Base-by-base conservation (phyloP, 2,888 invertebrate species). In the Andricus curvator region DNA sequence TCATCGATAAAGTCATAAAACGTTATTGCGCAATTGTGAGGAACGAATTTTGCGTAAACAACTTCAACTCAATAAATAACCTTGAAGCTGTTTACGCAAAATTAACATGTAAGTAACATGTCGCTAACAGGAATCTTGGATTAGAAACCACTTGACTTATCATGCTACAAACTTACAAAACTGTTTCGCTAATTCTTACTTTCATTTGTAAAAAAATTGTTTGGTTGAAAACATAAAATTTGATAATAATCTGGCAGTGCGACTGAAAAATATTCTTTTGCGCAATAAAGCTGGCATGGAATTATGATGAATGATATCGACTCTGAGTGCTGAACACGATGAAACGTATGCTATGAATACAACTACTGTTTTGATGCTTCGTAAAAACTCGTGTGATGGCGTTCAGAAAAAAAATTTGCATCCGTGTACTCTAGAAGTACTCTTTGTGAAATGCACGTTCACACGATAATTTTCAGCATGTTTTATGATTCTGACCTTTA, bases 281-380 rank as follows among this genome's bases (percentile, higher is more conserved):
- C 11, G n/a, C 56, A 56, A 56, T 56, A 56, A n/a, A 11, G n/a
- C 22, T 56, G 56, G 8, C n/a, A 56, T 22, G 22, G 56, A 56
- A 22, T 56, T n/a, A 56, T 56, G 20, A 56, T 56, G 5, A 22
- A 11, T n/a, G 56, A 56, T 56, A 56, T 56, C n/a, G 9, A 56
- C 56, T n/a, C 56, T n/a, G 56, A 56, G 20, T 56, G n/a, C 9
- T 56, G n/a, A 56, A n/a, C 56, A 9, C n/a, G 56, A 56, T 56
- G 56, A 56, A n/a, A 22, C 56, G 56, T n/a, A 22, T 56, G 56
- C n/a, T 56, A 22, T 56, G 56, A 56, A 56, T 56, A 56, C 56
- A 56, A n/a, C 56, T 22, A n/a, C 56, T 56, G 56, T 56, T 56
- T 56, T n/a, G n/a, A 56, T 56, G 56, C 56, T 56, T 56, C 56